Evolutionary conservation across 2,113 vertebrate species (phyloP), one percentile per base, ranked within the genome.

Genomic region (Callorhinus ursinus): DNA sequence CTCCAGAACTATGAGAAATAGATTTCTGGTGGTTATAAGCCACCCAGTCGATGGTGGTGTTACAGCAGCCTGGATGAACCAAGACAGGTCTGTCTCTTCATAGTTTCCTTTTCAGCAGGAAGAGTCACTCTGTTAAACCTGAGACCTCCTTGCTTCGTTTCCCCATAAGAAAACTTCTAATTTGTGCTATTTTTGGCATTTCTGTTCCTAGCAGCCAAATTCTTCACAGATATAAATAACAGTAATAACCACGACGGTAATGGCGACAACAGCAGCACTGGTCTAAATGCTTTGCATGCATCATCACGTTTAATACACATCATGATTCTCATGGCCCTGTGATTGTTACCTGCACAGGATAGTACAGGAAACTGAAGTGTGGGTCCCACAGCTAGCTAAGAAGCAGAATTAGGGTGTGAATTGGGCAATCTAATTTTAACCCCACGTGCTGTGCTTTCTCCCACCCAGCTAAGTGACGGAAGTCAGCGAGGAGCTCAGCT

Each of bases 271-370:
- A 61, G 12, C 1, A 39, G 39, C 22, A 16, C 16, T 22, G 39
- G 21, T 74, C 33, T 42, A 46, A 63, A 51, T 26, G 65, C 61
- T 61, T 42, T 22, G 21, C 39, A 19, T 18, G 49, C 63, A 3
- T 15, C 2, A 36, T 19, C 12, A 67, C 3, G 6, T 9, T 42
- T 26, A 71, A 16, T 12, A 19, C 36, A 36, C 36, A 36, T 24
- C 49, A 19, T 0, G 2, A 1, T 42, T 11, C 36, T 31, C 55
- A n/a, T 8, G 4, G 67, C 51, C 42, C 55, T 10, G 16, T 1
- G 63, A 26, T 39, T 8, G 21, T 36, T 18, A 49, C 14, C 26
- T 71, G 36, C n/a, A 12, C 10, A 21, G 3, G 22, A 33, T 18
- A 61, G 4, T 4, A 24, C 4, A 18, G 39, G 53, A 71, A 21